Evolutionary conservation across 30 jellyfish, hydroid and myxozoan species (phyloP).

Genomic region (Chrysaora quinquecirrha): DNA sequence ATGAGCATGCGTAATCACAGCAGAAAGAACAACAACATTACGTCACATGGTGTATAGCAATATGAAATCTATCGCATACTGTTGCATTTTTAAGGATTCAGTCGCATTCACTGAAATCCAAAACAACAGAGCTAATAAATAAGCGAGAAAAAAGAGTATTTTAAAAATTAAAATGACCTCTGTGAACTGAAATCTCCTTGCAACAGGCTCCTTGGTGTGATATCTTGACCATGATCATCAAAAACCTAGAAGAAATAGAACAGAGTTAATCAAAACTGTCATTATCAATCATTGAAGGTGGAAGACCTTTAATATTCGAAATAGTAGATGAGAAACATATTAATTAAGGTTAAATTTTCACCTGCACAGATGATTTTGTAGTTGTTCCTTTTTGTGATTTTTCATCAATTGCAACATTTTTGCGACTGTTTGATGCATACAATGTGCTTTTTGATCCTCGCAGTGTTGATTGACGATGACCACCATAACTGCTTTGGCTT

Average conservation of each 20-base stretch:
- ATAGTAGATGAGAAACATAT: too few relatives aligned
- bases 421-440: constrained; percentile 59
- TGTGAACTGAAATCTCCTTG: constrained; percentile 57
- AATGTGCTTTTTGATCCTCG: constrained; percentile 55
- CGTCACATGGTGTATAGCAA: too few relatives aligned
- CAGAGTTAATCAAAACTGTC: too few relatives aligned
- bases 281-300: too few relatives aligned
- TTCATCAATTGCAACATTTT: constrained; percentile 84
- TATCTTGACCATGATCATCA: constrained; percentile 93
- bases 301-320: too few relatives aligned
- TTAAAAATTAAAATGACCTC: constrained; percentile 11
- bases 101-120: too few relatives aligned
- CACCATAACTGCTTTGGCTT: constrained; percentile 51
- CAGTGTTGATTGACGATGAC: constrained; percentile 7
- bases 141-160: not conserved
- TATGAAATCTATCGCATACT: too few relatives aligned
- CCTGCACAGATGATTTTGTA: constrained; percentile 79
- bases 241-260: constrained; percentile 79
- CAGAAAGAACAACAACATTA: too few relatives aligned
- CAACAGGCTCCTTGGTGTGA: constrained; percentile 86
- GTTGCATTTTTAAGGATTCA: too few relatives aligned
- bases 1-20: too few relatives aligned
- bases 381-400: constrained; percentile 62
- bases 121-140: not conserved
- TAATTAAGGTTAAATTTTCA: not conserved